Conservation (phyloP, 1,140 invertebrate genomes). For the Sesamia nonagrioides region DNA sequence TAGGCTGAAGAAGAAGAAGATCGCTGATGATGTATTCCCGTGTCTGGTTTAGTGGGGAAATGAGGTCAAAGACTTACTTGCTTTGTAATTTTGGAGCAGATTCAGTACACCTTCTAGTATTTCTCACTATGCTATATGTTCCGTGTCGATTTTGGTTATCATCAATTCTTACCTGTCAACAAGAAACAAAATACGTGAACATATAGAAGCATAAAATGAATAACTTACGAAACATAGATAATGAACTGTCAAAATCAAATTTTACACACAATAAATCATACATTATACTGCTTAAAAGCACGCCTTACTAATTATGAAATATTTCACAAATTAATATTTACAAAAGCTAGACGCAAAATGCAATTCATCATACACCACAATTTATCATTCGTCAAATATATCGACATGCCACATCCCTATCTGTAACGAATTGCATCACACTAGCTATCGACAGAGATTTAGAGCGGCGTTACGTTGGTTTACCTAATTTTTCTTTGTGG, state of each 20-base stretch:
- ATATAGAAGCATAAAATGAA: background rate
- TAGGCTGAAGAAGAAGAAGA: no score
- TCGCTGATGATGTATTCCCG: background rate
- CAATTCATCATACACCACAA: constrained; percentile 19
- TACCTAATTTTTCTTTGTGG: constrained; percentile 76
- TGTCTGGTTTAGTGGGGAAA: background rate
- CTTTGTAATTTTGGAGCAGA: background rate
- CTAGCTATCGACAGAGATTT: constrained; percentile 50
- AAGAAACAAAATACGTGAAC: constrained; percentile 32
- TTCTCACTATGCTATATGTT: background rate
- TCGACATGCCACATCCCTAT: constrained; percentile 59
- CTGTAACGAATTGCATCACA: constrained; percentile 67
- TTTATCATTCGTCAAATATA: constrained; percentile 46
- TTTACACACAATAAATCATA: constrained; percentile 4
- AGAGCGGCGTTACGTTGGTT: constrained; percentile 63
- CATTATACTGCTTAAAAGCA: constrained; percentile 2
- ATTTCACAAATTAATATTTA: constrained; percentile 26
- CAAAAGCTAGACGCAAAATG: constrained; percentile 12
- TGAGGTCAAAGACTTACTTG: background rate
- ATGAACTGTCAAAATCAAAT: constrained; percentile 18
- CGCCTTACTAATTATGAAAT: constrained; percentile 29
- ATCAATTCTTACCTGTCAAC: constrained; percentile 44
- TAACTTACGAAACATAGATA: constrained; percentile 19
- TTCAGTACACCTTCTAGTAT: background rate
- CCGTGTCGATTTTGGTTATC: background rate